Evolutionary conservation across 2,113 vertebrate genomes (phyloP).

Genomic region (Atrichornis clamosus): DNA sequence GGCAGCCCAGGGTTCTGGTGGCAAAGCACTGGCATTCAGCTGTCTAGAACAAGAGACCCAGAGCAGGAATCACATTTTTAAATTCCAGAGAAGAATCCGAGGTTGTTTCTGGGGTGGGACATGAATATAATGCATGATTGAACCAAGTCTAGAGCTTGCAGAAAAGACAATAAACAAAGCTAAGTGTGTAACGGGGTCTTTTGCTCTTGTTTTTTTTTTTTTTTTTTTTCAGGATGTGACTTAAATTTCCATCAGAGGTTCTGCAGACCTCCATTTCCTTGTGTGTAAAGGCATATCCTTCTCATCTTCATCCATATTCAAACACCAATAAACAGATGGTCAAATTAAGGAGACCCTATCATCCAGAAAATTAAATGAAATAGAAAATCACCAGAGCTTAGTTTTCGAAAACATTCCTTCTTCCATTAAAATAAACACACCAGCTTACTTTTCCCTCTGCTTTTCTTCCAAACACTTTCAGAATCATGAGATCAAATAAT

Average conservation of each 20-base stretch:
- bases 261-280: background rate
- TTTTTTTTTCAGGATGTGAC: background rate
- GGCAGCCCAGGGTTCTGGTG: background rate
- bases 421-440: conserved; percentile 58
- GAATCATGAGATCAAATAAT: conserved; percentile 52
- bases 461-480: conserved; percentile 33
- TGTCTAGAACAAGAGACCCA: background rate
- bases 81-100: background rate
- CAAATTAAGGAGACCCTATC: conserved; percentile 60
- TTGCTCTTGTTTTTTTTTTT: background rate
- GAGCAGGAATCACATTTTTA: background rate
- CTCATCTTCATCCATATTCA: conserved; percentile 39
- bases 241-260: background rate
- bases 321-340: conserved; percentile 61
- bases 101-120: background rate
- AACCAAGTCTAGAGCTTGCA: background rate
- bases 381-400: conserved; percentile 53
- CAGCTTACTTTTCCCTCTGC: background rate
- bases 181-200: background rate
- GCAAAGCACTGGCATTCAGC: background rate
- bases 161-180: background rate
- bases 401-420: conserved; percentile 39
- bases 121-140: background rate
- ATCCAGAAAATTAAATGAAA: conserved; percentile 70
- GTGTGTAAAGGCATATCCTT: background rate